Evolutionary conservation across 2,888 invertebrate genomes (phyloP).

Genomic region (Pseudoips prasinana): DNA sequence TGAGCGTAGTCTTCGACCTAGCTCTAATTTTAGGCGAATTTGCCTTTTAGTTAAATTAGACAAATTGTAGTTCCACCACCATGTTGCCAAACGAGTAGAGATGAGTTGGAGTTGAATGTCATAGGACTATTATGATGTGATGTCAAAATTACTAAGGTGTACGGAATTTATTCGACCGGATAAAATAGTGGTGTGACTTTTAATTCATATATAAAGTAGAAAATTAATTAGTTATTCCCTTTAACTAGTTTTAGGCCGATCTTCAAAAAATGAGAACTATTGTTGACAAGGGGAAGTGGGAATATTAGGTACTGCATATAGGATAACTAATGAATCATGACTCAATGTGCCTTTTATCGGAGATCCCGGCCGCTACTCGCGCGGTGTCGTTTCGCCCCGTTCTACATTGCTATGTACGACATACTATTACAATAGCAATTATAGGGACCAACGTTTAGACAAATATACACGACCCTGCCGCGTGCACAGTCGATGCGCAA

Average conservation of each 20-base stretch:
- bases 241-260: slow-evolving; percentile 72
- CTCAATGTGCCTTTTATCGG: slow-evolving; percentile 80
- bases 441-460: slow-evolving; percentile 81
- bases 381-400: slow-evolving; percentile 63
- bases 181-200: slow-evolving; percentile 74
- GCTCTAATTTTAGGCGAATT: slow-evolving; percentile 59
- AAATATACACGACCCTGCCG: slow-evolving; percentile 73
- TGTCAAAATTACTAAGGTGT: slow-evolving; percentile 68
- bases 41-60: slow-evolving; percentile 73
- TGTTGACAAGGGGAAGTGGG: slow-evolving; percentile 51
- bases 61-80: slow-evolving; percentile 76
- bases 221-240: slow-evolving; percentile 56
- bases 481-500: slow-evolving; percentile 54
- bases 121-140: slow-evolving; percentile 72
- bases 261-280: slow-evolving; percentile 52
- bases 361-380: slow-evolving; percentile 66
- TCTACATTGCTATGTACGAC: slow-evolving; percentile 50
- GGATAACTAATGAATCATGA: slow-evolving; percentile 70
- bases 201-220: slow-evolving; percentile 62
- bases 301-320: slow-evolving; percentile 65
- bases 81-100: slow-evolving; percentile 77
- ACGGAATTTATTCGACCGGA: slow-evolving; percentile 56
- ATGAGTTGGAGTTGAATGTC: slow-evolving; percentile 61
- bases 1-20: slow-evolving; percentile 52
- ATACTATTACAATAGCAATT: slow-evolving; percentile 74